phyloP scores from a whole-genome alignment of 2,113 vertebrate species.

The Rhegmatorhina hoffmannsi region DNA sequence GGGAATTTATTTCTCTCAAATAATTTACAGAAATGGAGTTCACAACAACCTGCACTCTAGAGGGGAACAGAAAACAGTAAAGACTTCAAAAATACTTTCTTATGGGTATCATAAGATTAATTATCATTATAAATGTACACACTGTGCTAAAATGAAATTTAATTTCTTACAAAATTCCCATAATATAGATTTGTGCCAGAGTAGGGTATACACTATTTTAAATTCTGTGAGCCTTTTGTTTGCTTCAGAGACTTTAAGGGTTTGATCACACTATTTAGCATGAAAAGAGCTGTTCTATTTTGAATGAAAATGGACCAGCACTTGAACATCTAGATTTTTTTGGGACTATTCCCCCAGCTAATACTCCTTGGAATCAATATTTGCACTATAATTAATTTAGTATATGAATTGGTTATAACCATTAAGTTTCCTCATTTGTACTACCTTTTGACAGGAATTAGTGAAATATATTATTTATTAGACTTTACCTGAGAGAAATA shows the following conservation, averaged over 20 bases:
- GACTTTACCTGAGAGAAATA: not conserved
- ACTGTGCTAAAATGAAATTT: not conserved
- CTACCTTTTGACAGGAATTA: not conserved
- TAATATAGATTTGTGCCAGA: not conserved
- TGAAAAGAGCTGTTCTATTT: not conserved
- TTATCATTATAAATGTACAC: not conserved
- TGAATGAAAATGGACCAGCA: not conserved
- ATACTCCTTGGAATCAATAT: not conserved
- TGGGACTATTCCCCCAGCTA: not conserved
- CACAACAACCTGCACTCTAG: not conserved
- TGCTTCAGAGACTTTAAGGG: not conserved
- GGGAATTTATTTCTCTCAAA: constrained; percentile 14
- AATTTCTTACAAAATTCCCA: not conserved
- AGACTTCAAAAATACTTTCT: not conserved
- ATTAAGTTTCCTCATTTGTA: not conserved
- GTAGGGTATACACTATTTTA: not conserved
- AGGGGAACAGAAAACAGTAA: not conserved
- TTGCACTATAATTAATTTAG: not conserved
- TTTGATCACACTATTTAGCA: not conserved
- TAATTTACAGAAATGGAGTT: not conserved
- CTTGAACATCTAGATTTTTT: not conserved
- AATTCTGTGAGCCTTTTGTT: not conserved
- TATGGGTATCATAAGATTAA: not conserved
- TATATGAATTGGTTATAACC: not conserved
- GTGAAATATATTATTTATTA: not conserved